A percentile compares a stretch with the other conserved stretches of the same genome.
Evolutionary conservation across 2,888 invertebrate genomes (phyloP).

Genomic region (Caenorhabditis sp.): DNA sequence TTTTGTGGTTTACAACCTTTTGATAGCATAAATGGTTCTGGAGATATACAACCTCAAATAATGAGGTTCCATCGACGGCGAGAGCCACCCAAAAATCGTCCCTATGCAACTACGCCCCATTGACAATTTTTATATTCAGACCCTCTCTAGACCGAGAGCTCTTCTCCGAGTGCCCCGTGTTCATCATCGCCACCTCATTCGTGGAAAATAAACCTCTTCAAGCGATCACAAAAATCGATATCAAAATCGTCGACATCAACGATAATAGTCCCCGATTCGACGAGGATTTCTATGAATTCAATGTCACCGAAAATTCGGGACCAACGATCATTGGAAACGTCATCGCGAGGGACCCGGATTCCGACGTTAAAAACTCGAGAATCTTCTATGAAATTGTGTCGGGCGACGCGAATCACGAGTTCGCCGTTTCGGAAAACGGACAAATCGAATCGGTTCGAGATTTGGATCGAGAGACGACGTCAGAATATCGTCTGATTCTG

Average conservation of each 20-base stretch:
- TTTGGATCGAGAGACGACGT: conserved; percentile 69
- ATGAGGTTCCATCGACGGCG: too few relatives aligned
- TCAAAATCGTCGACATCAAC: conserved; percentile 88
- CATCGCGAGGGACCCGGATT: conserved; percentile 90
- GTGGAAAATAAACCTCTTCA: conserved; percentile 63
- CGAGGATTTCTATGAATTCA: conserved; percentile 57
- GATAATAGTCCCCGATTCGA: conserved; percentile 95
- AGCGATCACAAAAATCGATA: conserved; percentile 54
- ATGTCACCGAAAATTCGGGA: conserved; percentile 69
- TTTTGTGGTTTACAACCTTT: too few relatives aligned
- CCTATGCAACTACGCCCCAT: too few relatives aligned
- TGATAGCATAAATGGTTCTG: too few relatives aligned
- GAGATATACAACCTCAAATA: too few relatives aligned
- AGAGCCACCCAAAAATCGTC: too few relatives aligned
- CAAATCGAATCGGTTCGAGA: conserved; percentile 50
- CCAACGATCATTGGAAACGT: conserved; percentile 86
- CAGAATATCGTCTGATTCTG: conserved; percentile 90
- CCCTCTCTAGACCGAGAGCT: conserved; percentile 60
- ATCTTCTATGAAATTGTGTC: conserved; percentile 83
- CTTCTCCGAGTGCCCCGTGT: conserved; percentile 53
- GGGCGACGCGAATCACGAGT: conserved; percentile 91
- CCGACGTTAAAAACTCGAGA: conserved; percentile 15
- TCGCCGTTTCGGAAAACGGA: conserved; percentile 79
- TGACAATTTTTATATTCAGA: not conserved
- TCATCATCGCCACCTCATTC: conserved; percentile 57